Evolutionary conservation across 1,140 invertebrate genomes (phyloP).

Genomic region (Lordiphosa collinella): DNA sequence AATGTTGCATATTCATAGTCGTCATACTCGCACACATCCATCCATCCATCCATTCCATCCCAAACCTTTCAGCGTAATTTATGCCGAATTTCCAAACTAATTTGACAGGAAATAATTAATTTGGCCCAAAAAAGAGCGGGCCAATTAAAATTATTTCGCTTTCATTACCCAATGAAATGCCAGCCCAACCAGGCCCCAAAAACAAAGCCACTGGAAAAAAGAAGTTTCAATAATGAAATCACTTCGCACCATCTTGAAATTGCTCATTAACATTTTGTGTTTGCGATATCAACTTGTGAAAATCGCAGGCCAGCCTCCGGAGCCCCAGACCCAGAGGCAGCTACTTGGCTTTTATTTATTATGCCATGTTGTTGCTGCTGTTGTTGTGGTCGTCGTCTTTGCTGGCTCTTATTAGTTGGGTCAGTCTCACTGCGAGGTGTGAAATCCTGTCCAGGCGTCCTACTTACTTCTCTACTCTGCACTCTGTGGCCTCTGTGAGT

Average conservation of each 20-base stretch:
- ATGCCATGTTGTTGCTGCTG: conserved; percentile 61
- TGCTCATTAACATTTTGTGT: conserved; percentile 80
- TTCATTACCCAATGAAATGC: conserved; percentile 67
- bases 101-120: conserved; percentile 78
- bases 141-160: conserved; percentile 77
- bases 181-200: conserved; percentile 26
- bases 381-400: conserved; percentile 28
- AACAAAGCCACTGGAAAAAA: conserved; percentile 36
- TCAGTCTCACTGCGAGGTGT: conserved; percentile 63
- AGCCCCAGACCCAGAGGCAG: conserved; percentile 34
- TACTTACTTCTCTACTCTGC: conserved; percentile 9
- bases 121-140: conserved; percentile 32
- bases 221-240: conserved; percentile 79
- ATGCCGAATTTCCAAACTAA: conserved; percentile 63
- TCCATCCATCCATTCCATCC: too few species aligned
- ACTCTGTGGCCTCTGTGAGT: conserved; percentile 16
- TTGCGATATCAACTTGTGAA: conserved; percentile 79
- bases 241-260: conserved; percentile 80
- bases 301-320: conserved; percentile 63
- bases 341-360: conserved; percentile 77
- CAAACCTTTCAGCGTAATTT: conserved; percentile 32
- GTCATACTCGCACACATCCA: neutral
- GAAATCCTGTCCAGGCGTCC: conserved; percentile 32
- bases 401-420: conserved; percentile 70
- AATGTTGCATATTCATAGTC: conserved; percentile 58